A percentile compares a stretch with the other conserved stretches of the same genome.
Conservation (phyloP, 2,888 invertebrate species). For the Incurvaria masculella region DNA sequence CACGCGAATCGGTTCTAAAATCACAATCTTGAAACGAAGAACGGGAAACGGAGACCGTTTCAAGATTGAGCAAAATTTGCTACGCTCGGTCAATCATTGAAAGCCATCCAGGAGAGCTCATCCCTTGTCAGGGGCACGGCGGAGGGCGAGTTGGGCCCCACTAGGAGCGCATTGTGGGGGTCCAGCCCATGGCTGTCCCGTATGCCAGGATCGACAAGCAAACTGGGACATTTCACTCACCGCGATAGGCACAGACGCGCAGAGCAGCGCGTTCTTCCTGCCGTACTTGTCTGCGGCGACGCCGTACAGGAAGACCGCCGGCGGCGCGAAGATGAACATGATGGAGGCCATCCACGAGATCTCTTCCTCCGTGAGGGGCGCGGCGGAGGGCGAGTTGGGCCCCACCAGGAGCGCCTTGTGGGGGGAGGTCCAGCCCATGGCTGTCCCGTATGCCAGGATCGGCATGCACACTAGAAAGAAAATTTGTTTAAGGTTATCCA, state of each 20-base stretch:
- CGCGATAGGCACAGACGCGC: constrained; percentile 35
- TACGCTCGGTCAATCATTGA: too few species aligned
- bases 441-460: constrained; percentile 50
- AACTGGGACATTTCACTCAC: constrained; percentile 53
- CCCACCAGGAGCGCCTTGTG: constrained; percentile 48
- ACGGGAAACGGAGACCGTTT: too few species aligned
- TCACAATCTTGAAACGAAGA: too few species aligned
- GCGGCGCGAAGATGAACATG: constrained; percentile 54
- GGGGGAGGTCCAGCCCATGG: constrained; percentile 58
- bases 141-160: constrained; percentile 39
- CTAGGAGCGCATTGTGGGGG: constrained; percentile 50
- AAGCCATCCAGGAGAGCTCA: constrained; percentile 55
- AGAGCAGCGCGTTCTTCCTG: constrained; percentile 43
- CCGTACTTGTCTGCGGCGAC: constrained; percentile 49
- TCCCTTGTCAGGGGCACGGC: constrained; percentile 34
- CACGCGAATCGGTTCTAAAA: too few species aligned
- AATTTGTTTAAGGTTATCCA: background rate
- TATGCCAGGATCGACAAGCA: constrained; percentile 53
- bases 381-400: constrained; percentile 30
- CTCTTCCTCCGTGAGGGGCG: constrained; percentile 38
- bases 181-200: constrained; percentile 56
- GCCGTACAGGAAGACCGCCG: constrained; percentile 54
- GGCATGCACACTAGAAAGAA: constrained; percentile 50
- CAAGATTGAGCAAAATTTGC: too few species aligned
- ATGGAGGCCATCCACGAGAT: constrained; percentile 58